Conservation (phyloP, 2,888 invertebrate genomes). For the Lamellibrachia columna region DNA sequence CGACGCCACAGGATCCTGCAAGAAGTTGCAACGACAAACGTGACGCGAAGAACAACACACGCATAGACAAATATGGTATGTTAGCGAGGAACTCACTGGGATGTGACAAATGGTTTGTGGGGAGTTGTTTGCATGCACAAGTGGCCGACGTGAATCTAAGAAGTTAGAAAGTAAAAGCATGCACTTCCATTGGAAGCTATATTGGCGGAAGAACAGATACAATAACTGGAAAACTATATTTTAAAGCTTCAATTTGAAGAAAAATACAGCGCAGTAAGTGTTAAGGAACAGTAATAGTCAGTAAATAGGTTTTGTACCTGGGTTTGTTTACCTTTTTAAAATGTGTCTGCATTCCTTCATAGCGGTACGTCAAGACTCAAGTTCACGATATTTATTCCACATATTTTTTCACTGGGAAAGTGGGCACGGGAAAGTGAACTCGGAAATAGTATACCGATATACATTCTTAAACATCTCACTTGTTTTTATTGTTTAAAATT, state of each 20-base stretch:
- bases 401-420: neutral
- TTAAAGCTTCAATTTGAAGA: neutral
- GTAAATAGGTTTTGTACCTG: neutral
- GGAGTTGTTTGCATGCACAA: neutral
- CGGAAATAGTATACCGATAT: neutral
- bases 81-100: neutral
- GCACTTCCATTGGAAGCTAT: neutral
- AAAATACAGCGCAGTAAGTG: neutral
- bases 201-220: neutral
- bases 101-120: neutral
- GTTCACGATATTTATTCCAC: neutral
- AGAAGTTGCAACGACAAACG: slow-evolving; percentile 1
- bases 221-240: neutral
- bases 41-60: neutral
- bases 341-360: neutral
- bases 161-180: neutral
- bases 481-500: neutral
- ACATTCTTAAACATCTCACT: neutral
- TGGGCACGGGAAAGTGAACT: neutral
- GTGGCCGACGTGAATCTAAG: neutral
- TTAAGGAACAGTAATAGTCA: neutral
- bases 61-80: neutral
- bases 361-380: neutral
- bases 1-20: neutral
- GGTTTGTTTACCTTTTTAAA: neutral